Conservation (phyloP, 2,797 vertebrate species). For the Borostomias antarcticus region DNA sequence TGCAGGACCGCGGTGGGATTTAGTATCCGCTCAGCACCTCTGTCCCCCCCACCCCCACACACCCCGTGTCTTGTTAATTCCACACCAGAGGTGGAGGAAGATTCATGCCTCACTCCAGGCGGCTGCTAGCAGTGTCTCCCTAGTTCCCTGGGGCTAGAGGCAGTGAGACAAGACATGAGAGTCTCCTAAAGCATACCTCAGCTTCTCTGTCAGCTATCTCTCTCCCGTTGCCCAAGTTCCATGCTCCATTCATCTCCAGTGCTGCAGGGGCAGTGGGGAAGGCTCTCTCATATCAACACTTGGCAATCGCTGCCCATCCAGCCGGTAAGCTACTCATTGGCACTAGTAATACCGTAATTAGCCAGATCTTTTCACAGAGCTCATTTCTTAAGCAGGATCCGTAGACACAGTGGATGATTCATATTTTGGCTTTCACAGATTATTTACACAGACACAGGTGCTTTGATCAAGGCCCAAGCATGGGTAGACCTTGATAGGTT, state of each 20-base stretch:
- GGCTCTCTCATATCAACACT: neutral
- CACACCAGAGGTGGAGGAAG: slow-evolving; percentile 13
- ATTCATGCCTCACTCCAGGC: slow-evolving; percentile 19
- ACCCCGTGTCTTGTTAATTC: slow-evolving; percentile 31
- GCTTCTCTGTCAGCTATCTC: slow-evolving; percentile 17
- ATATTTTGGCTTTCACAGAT: neutral
- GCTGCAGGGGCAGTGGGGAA: neutral
- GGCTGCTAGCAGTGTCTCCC: slow-evolving; percentile 15
- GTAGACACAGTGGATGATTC: slow-evolving; percentile 2
- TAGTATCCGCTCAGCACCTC: slow-evolving; percentile 8
- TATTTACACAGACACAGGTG: neutral
- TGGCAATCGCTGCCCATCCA: slow-evolving; percentile 9
- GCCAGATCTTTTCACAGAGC: neutral
- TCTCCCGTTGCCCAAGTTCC: slow-evolving; percentile 1
- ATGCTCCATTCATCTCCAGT: slow-evolving; percentile 10
- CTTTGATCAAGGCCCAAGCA: slow-evolving; percentile 12
- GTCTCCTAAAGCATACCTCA: slow-evolving; percentile 21
- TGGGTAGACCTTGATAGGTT: neutral
- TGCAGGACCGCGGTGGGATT: slow-evolving; percentile 10
- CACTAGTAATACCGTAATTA: slow-evolving; percentile 20
- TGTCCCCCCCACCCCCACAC: neutral
- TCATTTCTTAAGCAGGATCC: neutral
- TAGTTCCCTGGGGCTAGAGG: slow-evolving; percentile 18
- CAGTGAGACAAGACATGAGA: slow-evolving; percentile 10
- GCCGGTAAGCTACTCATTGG: slow-evolving; percentile 6